phyloP scores from a whole-genome alignment of 1,140 invertebrate genomes.

The Drosophila orosa region DNA sequence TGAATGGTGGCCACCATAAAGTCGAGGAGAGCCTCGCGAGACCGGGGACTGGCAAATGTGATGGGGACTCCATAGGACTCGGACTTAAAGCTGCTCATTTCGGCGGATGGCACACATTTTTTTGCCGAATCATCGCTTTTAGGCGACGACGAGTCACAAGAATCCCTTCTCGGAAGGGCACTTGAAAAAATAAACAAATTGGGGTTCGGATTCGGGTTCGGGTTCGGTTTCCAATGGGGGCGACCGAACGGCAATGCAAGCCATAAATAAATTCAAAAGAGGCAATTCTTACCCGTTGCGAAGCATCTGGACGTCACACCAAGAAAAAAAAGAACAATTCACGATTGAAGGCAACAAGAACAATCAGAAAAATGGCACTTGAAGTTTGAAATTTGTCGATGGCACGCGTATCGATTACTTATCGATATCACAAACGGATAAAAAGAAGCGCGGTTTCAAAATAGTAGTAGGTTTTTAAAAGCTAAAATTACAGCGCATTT shows the following conservation, averaged over 20 bases:
- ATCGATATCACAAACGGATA: background rate
- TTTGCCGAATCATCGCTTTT: conserved; percentile 1
- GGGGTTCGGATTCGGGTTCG: too few relatives aligned
- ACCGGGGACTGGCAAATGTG: conserved; percentile 5
- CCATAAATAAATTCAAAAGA: background rate
- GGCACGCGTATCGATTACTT: background rate
- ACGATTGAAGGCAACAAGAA: background rate
- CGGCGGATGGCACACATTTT: background rate
- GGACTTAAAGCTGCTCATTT: background rate
- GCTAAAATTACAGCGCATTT: too few relatives aligned
- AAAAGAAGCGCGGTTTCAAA: too few relatives aligned
- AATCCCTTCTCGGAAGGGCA: background rate
- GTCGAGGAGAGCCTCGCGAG: background rate
- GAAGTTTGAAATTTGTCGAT: background rate
- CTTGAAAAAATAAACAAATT: background rate
- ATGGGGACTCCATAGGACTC: conserved; percentile 10
- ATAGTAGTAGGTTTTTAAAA: too few relatives aligned
- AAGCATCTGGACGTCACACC: background rate
- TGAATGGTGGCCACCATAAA: conserved; percentile 16
- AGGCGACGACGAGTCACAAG: background rate
- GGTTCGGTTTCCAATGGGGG: too few relatives aligned
- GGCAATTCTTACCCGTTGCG: background rate
- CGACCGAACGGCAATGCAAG: background rate
- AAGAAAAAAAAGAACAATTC: background rate
- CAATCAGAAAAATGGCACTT: background rate